Percentiles rank a stretch among this genome's conserved stretches.
These are phyloP conservation scores for Tethya wilhelma DNA, from an alignment of 37 sponge, comb jelly and placozoan genomes.

Conservation along the genomic window DNA sequence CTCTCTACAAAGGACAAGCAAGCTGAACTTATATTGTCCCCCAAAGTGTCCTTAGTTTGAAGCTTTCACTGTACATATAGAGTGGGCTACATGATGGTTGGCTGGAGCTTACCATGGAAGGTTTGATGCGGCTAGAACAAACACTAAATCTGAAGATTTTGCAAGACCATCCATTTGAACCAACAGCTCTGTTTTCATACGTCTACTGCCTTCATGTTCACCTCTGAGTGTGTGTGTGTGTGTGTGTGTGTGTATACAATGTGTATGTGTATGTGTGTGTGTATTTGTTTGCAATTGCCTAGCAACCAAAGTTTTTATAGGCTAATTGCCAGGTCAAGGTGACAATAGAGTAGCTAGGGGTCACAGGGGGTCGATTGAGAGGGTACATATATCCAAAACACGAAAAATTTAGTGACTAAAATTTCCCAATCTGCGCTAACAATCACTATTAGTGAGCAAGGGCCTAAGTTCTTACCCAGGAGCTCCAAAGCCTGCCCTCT, in stretches of 20 bases:
- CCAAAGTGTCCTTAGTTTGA: too few relatives aligned
- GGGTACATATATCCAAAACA: not conserved
- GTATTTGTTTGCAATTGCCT: too few relatives aligned
- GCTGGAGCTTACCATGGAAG: slow-evolving; percentile 82
- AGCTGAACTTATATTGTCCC: too few relatives aligned
- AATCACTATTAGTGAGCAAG: not conserved
- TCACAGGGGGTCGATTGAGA: too few relatives aligned
- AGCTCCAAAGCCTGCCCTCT: slow-evolving; percentile 82
- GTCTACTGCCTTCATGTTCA: slow-evolving; percentile 95
- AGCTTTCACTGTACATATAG: too few relatives aligned
- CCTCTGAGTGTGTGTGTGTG: too few relatives aligned
- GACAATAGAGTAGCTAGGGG: too few relatives aligned
- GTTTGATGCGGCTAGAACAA: slow-evolving; percentile 96
- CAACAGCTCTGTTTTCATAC: slow-evolving; percentile 98
- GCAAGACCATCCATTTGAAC: slow-evolving; percentile 99
- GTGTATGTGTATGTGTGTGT: too few relatives aligned
- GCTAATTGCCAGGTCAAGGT: too few relatives aligned
- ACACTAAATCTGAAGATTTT: slow-evolving; percentile 89
- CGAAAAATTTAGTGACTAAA: not conserved
- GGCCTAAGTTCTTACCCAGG: slow-evolving; percentile 38
- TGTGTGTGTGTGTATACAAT: too few relatives aligned
- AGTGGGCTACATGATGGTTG: not conserved
- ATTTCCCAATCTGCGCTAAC: not conserved
- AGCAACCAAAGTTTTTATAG: too few relatives aligned
- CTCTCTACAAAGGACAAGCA: too few relatives aligned